A percentile compares a stretch with the other conserved stretches of the same genome.
Evolutionary conservation across 30 jellyfish, hydroid and myxozoan genomes (phyloP).

Genomic region (Hydractinia symbiolongicarpus): DNA sequence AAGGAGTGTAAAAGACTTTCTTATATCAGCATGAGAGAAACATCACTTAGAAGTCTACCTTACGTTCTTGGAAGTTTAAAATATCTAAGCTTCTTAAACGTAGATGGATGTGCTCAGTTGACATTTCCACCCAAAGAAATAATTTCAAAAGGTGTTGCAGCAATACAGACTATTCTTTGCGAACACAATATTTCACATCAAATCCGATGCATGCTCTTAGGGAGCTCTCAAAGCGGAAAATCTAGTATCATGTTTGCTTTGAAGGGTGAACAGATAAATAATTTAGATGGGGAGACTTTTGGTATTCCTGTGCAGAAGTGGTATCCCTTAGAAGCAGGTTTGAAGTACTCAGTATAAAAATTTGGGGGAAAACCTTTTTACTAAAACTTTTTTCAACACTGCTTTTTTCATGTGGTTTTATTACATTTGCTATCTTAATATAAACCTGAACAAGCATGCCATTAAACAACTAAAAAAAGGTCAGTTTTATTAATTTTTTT

Average conservation of each 20-base stretch:
- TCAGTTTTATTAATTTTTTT: neutral
- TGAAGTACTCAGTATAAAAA: neutral
- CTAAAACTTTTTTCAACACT: no score
- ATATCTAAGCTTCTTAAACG: conserved; percentile 43
- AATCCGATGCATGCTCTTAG: conserved; percentile 57
- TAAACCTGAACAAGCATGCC: neutral
- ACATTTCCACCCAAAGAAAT: conserved; percentile 50
- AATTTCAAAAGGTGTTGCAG: conserved; percentile 49
- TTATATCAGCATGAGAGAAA: conserved; percentile 65
- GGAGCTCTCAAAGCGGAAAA: conserved; percentile 87
- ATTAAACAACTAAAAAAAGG: neutral
- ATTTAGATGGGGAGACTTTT: conserved; percentile 85
- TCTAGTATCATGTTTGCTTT: conserved; percentile 68
- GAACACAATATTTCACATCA: conserved; percentile 54
- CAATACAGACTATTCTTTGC: conserved; percentile 50
- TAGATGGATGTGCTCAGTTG: conserved; percentile 55
- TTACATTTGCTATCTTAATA: no score
- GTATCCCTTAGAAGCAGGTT: conserved; percentile 55
- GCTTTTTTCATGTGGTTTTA: neutral
- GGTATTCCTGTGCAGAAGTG: conserved; percentile 80
- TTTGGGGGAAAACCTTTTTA: neutral
- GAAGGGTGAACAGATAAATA: conserved; percentile 55
- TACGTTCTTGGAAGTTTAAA: conserved; percentile 46
- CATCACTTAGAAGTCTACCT: conserved; percentile 68
- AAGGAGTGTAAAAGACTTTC: conserved; percentile 55